A percentile compares a stretch with the other conserved stretches of the same genome.
These are phyloP conservation scores for Stenolophus ochropezus DNA, from an alignment of 2,888 invertebrate genomes.

Conservation along the genomic window DNA sequence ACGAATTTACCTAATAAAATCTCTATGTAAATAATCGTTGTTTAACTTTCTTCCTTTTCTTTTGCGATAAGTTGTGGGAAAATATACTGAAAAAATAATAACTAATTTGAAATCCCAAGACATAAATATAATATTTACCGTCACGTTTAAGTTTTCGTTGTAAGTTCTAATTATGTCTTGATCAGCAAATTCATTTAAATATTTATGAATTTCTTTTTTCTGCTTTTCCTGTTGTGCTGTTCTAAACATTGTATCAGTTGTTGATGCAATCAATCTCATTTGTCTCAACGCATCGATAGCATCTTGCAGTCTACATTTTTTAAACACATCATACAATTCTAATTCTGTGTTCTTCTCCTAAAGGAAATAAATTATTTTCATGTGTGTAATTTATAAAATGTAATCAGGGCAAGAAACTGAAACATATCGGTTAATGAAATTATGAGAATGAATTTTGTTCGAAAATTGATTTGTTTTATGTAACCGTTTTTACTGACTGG, in stretches of 20 bases:
- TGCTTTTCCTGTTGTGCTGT: constrained; percentile 66
- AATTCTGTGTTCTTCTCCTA: constrained; percentile 69
- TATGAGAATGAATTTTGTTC: too few relatives aligned
- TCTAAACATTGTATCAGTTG: constrained; percentile 70
- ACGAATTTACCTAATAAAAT: constrained; percentile 57
- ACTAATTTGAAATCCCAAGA: neutral
- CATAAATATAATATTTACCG: constrained; percentile 53
- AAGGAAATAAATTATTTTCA: constrained; percentile 44
- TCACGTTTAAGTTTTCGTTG: constrained; percentile 53
- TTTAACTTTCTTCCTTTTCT: neutral
- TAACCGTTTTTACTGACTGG: too few relatives aligned
- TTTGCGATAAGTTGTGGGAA: neutral
- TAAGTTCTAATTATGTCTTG: constrained; percentile 49
- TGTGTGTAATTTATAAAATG: too few relatives aligned
- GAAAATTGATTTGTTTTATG: too few relatives aligned
- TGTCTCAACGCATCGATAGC: constrained; percentile 71
- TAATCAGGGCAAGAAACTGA: too few relatives aligned
- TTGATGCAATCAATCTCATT: constrained; percentile 71
- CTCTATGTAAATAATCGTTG: constrained; percentile 15
- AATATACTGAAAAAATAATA: neutral
- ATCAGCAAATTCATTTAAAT: neutral
- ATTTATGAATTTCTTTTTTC: constrained; percentile 62
- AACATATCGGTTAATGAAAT: too few relatives aligned
- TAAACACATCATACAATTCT: constrained; percentile 68
- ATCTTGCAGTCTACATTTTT: constrained; percentile 68